Evolutionary conservation across 2,888 invertebrate genomes (phyloP).

Genomic region (Plebejus argus): DNA sequence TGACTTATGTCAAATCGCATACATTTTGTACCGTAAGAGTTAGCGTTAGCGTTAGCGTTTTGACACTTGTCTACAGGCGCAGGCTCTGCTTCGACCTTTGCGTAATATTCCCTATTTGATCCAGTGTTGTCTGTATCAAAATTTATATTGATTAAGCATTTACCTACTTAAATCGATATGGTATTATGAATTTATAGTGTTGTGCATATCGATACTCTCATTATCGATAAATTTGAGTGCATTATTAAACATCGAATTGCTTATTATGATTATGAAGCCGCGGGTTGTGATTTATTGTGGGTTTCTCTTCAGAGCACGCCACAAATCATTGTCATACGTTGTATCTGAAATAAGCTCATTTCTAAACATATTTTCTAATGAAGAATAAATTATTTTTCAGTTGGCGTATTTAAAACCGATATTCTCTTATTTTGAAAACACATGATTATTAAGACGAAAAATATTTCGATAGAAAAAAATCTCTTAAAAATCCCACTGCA

Average conservation of each 20-base stretch:
- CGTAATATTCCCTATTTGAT: too few relatives aligned
- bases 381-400: not conserved
- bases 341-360: constrained; percentile 18
- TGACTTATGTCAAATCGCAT: too few relatives aligned
- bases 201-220: constrained; percentile 20
- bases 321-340: constrained; percentile 11
- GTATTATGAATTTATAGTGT: not conserved
- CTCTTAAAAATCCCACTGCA: too few relatives aligned
- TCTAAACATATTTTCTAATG: not conserved
- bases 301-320: constrained; percentile 14
- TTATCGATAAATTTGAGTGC: constrained; percentile 27
- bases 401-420: too few relatives aligned
- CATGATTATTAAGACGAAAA: too few relatives aligned
- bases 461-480: too few relatives aligned
- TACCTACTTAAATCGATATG: not conserved
- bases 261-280: constrained; percentile 22
- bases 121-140: too few relatives aligned
- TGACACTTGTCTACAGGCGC: too few relatives aligned
- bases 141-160: not conserved
- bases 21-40: too few relatives aligned
- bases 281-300: constrained; percentile 18
- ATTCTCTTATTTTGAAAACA: too few relatives aligned
- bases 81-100: too few relatives aligned
- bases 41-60: too few relatives aligned
- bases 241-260: constrained; percentile 8